A percentile compares a stretch with the other conserved stretches of the same genome.
Evolutionary conservation across 2,888 invertebrate species (phyloP).

Genomic region (Fabriciana adippe): DNA sequence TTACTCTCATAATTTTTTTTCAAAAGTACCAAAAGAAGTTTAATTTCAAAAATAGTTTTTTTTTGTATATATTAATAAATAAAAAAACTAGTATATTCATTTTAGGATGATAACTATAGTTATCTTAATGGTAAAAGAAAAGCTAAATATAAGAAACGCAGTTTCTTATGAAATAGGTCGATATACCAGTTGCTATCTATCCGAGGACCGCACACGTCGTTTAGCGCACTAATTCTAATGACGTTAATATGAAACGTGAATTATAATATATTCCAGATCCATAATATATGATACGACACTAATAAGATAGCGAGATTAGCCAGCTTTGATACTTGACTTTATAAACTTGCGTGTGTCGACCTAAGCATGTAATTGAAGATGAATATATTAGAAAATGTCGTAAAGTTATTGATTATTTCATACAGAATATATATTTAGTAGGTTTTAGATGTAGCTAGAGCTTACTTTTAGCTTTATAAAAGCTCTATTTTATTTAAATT

Average conservation of each 20-base stretch:
- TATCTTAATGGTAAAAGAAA: too few relatives aligned
- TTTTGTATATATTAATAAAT: too few relatives aligned
- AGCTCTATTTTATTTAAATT: too few relatives aligned
- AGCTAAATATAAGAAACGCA: constrained; percentile 36
- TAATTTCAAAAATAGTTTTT: too few relatives aligned
- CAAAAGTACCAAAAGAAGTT: too few relatives aligned
- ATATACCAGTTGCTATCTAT: constrained; percentile 40
- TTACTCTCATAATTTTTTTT: too few relatives aligned
- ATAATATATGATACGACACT: constrained; percentile 76
- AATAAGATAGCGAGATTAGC: constrained; percentile 44
- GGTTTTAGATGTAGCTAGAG: background rate
- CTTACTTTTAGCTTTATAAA: too few relatives aligned
- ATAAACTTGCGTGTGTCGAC: constrained; percentile 2
- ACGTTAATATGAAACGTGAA: constrained; percentile 80
- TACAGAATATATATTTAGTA: constrained; percentile 8
- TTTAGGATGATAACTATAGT: too few relatives aligned
- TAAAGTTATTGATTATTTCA: background rate
- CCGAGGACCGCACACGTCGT: constrained; percentile 74
- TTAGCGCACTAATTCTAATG: constrained; percentile 78
- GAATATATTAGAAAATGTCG: constrained; percentile 19
- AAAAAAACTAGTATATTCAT: too few relatives aligned
- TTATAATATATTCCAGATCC: constrained; percentile 74
- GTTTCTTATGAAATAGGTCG: constrained; percentile 32
- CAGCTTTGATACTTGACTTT: constrained; percentile 53
- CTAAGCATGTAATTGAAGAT: constrained; percentile 19